Evolutionary conservation across 1,140 invertebrate genomes (phyloP), one percentile per base, ranked within the genome.

Genomic region (Rhagoletis pomonella): DNA sequence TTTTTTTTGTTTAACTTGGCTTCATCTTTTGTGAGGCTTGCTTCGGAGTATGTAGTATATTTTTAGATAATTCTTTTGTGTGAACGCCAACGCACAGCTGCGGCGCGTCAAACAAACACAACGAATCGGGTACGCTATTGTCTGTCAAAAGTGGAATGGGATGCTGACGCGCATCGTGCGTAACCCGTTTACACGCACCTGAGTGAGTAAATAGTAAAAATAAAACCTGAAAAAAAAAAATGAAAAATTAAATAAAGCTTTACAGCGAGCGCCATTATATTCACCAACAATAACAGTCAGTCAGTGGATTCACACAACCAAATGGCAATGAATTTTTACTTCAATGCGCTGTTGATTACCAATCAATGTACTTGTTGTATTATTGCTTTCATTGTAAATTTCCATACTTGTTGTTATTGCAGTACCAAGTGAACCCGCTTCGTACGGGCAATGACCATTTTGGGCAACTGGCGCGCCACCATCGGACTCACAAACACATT

Each of bases 381-480:
- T 55, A 55, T 42, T 19, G 7, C 17, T 7, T 55, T 55, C 47
- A 81, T 81, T 81, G 73, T 81, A 29, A 81, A 81, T 55, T 81
- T 81, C 44, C 47, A 19, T 55, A 55, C 42, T 77, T 77, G 44
- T 77, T 17, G 44, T 50, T 77, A 14, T 50, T n/a, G 44, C n/a
- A 17, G 17, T 19, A 81, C 50, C n/a, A 81, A 55, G 47, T 81
- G 50, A n/a, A 29, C 29, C 47, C 50, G 7, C 73, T 19, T 81
- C 73, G 44, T 81, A 58, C 47, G 42, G 73, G 47, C 47, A 81
- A 81, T 81, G 73, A 81, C 73, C 73, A 81, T 81, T 81, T 81
- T 81, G 73, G 73, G 73, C n/a, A 81, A 81, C 73, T 81, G 73
- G 73, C 73, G 73, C 73, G 73, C 73, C 73, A 81, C 44, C 73